Evolutionary conservation across 2,113 vertebrate genomes (phyloP).

Genomic region (Aleadryas rufinucha): DNA sequence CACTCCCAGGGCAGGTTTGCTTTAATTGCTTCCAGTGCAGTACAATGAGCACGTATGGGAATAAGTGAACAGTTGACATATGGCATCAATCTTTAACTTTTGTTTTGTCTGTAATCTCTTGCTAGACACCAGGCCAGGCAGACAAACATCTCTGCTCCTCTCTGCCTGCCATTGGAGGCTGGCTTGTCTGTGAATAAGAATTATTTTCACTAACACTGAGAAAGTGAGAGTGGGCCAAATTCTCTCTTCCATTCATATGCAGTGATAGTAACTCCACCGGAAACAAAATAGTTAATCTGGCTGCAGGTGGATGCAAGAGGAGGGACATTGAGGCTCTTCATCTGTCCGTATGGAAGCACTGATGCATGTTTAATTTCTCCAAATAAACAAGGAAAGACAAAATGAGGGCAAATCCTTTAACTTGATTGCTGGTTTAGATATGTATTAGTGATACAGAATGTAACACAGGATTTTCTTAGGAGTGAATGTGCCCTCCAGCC

Average conservation of each 20-base stretch:
- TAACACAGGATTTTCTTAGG: not conserved
- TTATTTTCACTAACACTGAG: not conserved
- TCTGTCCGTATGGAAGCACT: not conserved
- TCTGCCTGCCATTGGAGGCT: not conserved
- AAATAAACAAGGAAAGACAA: not conserved
- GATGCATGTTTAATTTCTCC: not conserved
- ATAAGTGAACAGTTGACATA: not conserved
- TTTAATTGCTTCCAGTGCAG: not conserved
- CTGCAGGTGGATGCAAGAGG: not conserved
- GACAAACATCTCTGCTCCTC: not conserved
- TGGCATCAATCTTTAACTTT: not conserved
- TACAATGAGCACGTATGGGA: fast-evolving
- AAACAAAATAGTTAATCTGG: not conserved
- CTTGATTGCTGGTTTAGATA: not conserved
- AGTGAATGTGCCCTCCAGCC: not conserved
- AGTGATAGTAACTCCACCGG: not conserved
- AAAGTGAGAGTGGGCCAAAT: not conserved
- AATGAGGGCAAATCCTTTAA: not conserved
- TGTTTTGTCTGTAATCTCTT: not conserved
- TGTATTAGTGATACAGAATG: not conserved
- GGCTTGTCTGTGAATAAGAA: not conserved
- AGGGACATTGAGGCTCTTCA: not conserved
- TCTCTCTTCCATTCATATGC: not conserved
- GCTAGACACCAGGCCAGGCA: not conserved
- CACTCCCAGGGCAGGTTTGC: not conserved